Percentiles rank a stretch among this genome's conserved stretches.
Evolutionary conservation across 2,113 vertebrate species (phyloP).

Genomic region (Megaceryle maxima): DNA sequence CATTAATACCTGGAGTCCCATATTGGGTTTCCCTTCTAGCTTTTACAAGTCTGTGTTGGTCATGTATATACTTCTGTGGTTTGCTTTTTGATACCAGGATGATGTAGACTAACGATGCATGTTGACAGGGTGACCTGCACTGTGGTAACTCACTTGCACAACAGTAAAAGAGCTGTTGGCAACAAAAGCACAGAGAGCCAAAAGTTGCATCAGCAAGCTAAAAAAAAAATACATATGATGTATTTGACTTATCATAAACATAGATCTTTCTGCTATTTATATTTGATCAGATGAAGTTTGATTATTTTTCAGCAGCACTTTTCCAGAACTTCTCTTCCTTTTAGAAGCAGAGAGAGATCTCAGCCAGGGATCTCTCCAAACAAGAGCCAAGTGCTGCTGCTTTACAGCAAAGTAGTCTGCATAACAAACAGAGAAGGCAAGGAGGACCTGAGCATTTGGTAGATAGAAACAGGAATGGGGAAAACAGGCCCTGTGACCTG

Average conservation of each 20-base stretch:
- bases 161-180: neutral
- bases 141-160: neutral
- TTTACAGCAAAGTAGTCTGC: neutral
- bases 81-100: neutral
- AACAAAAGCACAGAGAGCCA: neutral
- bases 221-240: neutral
- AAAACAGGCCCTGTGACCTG: neutral
- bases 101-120: fast-evolving
- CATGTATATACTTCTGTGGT: fast-evolving
- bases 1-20: no score
- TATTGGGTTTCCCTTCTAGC: neutral
- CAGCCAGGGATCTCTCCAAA: fast-evolving
- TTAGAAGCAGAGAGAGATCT: no score
- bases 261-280: no score
- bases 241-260: no score
- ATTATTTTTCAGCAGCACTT: neutral
- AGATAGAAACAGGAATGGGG: neutral
- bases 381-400: neutral
- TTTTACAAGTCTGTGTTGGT: neutral
- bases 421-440: neutral
- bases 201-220: neutral
- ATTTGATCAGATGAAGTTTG: neutral
- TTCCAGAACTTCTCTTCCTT: neutral
- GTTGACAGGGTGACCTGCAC: neutral
- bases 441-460: fast-evolving